Evolutionary conservation across 2,113 vertebrate genomes (phyloP), one percentile per base, ranked within the genome.

Genomic region (Corapipo altera): DNA sequence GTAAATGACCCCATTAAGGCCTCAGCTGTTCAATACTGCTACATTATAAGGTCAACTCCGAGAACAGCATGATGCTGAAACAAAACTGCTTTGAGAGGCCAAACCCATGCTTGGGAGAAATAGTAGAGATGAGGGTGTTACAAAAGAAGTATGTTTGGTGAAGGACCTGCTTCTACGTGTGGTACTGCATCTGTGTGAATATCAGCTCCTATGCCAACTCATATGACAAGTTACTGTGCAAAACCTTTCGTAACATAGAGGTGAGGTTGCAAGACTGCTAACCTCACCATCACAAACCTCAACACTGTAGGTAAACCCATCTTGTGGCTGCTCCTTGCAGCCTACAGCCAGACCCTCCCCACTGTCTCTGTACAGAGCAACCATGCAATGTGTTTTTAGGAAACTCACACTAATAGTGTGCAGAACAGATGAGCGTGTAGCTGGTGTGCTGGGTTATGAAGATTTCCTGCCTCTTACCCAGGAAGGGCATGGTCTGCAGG

Each of bases 401-500:
- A 88, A 91, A 93, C 28, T n/a, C 52, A 52, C 33, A 41, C 39
- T 59, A 88, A 77, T 12, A 74, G 48, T 3, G 64, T 91, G 85
- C 88, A 92, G 65, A 91, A 49, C 4, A 2, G 76, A 71, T 81
- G 61, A 92, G 59, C 4, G 0, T 21, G 57, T 92, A 89, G 52
- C 49, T 78, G 66, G 12, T 59, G 49, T 64, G 61, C 39, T 52
- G 67, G 20, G 48, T 86, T 92, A 65, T 32, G 78, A 93, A 91
- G 90, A 86, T 58, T 97, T 94, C 95, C 95, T 95, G 93, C 46
- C 83, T 78, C 79, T 59, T 69, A 94, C 92, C 58, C 92, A 96
- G 96, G 92, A 97, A 94, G 95, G 88, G 95, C 79, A 94, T 51
- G 96, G 92, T 91, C 90, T 84, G 93, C 92, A 95, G 90, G 85